These are phyloP conservation scores for Chrysochloris asiatica DNA, from an alignment of 2,113 vertebrate species.

Conservation along the genomic window DNA sequence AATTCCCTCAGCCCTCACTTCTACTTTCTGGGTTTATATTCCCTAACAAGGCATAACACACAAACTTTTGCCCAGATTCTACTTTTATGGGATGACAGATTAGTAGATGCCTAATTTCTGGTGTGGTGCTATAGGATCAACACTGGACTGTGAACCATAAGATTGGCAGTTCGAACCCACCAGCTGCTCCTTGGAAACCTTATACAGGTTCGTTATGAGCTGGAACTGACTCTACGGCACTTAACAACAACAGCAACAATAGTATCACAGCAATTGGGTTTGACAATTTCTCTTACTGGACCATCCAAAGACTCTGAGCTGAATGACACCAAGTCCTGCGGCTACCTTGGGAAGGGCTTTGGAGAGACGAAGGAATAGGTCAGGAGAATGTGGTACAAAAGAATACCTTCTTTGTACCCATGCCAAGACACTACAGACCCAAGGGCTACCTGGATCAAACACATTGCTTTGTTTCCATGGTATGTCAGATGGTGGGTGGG, in stretches of 20 bases:
- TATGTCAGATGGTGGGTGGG: neutral
- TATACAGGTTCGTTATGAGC: too few species aligned
- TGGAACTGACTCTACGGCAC: too few species aligned
- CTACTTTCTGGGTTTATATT: neutral
- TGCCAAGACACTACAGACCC: neutral
- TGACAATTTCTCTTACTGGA: neutral
- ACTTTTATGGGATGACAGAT: neutral
- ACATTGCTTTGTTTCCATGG: neutral
- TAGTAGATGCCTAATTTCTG: rapidly evolving
- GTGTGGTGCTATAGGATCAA: too few species aligned
- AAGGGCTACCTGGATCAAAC: neutral
- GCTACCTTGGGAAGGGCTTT: neutral
- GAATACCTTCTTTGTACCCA: neutral
- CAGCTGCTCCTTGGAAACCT: too few species aligned
- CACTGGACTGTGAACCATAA: too few species aligned
- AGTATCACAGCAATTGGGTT: neutral
- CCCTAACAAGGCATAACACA: neutral
- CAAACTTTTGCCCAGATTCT: neutral
- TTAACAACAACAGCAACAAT: too few species aligned
- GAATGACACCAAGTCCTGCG: neutral
- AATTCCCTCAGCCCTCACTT: rapidly evolving
- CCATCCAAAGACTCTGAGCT: neutral
- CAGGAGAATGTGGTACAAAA: neutral
- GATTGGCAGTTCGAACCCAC: too few species aligned
- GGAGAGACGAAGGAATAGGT: neutral